Evolutionary conservation across 1,140 invertebrate genomes (phyloP).

Genomic region (Diorhabda elongata): DNA sequence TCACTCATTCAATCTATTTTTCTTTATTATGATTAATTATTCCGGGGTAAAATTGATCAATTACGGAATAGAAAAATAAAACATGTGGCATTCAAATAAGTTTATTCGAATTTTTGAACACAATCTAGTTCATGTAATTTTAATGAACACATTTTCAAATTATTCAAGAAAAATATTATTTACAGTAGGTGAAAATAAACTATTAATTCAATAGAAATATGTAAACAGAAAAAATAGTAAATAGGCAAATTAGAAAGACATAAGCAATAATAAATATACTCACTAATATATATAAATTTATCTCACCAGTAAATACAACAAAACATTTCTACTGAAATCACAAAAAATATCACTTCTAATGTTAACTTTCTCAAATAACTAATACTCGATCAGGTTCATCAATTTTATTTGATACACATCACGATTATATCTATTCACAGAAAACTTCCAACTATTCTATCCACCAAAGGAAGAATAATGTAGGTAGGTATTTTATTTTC

Average conservation of each 20-base stretch:
- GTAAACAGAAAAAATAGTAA: neutral
- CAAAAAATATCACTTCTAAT: conserved; percentile 1
- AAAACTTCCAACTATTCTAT: too few species aligned
- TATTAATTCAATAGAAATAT: neutral
- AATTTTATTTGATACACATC: too few species aligned
- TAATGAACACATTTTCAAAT: neutral
- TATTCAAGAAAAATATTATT: neutral
- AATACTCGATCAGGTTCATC: neutral
- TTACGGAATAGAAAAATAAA: neutral
- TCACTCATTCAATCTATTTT: too few species aligned
- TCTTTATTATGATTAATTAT: too few species aligned
- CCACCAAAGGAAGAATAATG: too few species aligned
- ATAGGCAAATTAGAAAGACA: too few species aligned
- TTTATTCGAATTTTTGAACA: conserved; percentile 1
- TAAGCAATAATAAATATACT: too few species aligned
- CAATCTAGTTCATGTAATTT: neutral
- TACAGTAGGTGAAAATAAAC: neutral
- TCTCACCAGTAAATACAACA: conserved; percentile 1
- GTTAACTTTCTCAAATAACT: neutral
- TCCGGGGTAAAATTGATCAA: too few species aligned
- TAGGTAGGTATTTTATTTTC: too few species aligned
- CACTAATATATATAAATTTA: neutral
- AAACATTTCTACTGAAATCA: conserved; percentile 1
- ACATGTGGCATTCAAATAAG: neutral
- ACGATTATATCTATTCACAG: too few species aligned